These are phyloP conservation scores for Trachelus troglodyta DNA, from an alignment of 2,888 invertebrate species.

Conservation along the genomic window DNA sequence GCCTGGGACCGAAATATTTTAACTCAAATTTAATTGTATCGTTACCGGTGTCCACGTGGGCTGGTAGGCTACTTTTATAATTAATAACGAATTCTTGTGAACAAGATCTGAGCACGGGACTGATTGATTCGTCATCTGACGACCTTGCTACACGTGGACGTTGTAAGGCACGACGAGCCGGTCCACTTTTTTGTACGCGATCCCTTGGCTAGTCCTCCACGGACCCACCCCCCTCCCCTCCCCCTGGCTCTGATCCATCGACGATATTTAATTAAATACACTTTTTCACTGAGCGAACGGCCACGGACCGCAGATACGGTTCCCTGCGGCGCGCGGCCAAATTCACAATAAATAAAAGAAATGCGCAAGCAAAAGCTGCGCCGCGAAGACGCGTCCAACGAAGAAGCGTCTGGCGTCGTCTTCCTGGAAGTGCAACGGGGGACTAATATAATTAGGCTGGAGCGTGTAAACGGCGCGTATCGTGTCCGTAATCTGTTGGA, in stretches of 20 bases:
- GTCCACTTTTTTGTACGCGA: constrained; percentile 50
- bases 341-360: constrained; percentile 37
- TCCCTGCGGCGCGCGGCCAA: neutral
- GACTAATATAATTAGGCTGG: constrained; percentile 59
- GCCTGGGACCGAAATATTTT: too few relatives aligned
- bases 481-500: neutral
- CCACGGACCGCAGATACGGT: neutral
- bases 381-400: constrained; percentile 27
- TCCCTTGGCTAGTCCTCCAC: constrained; percentile 48
- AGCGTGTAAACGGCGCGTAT: constrained; percentile 42
- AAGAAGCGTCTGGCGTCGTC: constrained; percentile 44
- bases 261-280: constrained; percentile 59
- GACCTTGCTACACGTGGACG: neutral
- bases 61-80: too few relatives aligned
- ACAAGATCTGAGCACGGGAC: neutral
- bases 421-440: constrained; percentile 58
- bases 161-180: constrained; percentile 10
- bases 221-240: neutral
- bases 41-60: too few relatives aligned
- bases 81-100: too few relatives aligned
- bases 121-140: constrained; percentile 49
- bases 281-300: constrained; percentile 41
- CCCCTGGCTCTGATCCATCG: constrained; percentile 20
- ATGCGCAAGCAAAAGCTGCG: constrained; percentile 18
- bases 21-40: too few relatives aligned